These are phyloP conservation scores for Amniataba percoides DNA, from an alignment of 2,797 vertebrate genomes.

Conservation along the genomic window DNA sequence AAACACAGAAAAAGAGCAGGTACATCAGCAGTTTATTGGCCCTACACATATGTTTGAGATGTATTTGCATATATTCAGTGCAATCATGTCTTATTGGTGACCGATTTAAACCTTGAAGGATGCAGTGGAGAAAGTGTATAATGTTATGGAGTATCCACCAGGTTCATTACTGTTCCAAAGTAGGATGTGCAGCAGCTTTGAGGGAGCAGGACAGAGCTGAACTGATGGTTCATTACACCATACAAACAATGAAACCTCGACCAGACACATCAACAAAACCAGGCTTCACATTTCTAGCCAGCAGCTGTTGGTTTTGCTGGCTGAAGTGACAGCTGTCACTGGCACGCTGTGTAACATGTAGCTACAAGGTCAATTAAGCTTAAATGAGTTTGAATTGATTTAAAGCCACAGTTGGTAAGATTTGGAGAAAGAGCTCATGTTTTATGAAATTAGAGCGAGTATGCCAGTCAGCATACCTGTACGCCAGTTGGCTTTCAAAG, in stretches of 20 bases:
- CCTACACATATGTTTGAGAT: not conserved
- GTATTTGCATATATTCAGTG: not conserved
- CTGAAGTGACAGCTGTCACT: not conserved
- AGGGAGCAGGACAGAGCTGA: too few relatives aligned
- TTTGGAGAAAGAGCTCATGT: too few relatives aligned
- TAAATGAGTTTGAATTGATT: not conserved
- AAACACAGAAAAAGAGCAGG: not conserved
- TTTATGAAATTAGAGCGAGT: too few relatives aligned
- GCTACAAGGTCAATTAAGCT: not conserved
- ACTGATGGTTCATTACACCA: too few relatives aligned
- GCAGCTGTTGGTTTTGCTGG: not conserved
- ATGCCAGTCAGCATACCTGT: too few relatives aligned
- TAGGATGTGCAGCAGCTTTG: too few relatives aligned
- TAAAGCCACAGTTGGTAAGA: not conserved
- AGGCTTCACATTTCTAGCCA: too few relatives aligned
- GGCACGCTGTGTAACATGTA: not conserved
- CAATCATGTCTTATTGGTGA: not conserved
- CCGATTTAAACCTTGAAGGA: not conserved
- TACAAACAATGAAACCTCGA: too few relatives aligned
- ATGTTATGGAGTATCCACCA: not conserved
- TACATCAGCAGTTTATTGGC: not conserved
- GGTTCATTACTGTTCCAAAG: not conserved
- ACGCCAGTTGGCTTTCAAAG: too few relatives aligned
- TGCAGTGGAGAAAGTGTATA: not conserved
- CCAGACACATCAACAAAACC: too few relatives aligned